Evolutionary conservation across 2,888 invertebrate genomes (phyloP), one percentile per base, ranked within the genome.

Genomic region (Molorchus minor): DNA sequence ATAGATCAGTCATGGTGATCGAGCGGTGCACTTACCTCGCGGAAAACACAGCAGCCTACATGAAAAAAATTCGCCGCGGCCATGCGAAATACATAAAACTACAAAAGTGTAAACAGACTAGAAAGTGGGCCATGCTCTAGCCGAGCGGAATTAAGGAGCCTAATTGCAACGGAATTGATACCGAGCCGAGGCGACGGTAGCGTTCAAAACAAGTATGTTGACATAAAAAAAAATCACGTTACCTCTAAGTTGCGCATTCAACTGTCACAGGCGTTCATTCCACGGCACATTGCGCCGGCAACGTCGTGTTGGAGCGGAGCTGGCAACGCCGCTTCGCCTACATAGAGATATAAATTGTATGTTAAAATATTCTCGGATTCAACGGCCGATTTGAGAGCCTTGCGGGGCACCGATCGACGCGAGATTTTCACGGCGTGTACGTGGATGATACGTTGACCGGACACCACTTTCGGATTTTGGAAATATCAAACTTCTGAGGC

Each of bases 261-360:
- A 73, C 75, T 76, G 75, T 76, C 76, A 74, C 74, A 65, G 68
- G 66, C 70, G 64, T 68, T 69, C 68, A 62, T 64, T 64, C 64
- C 68, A 61, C 59, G 65, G 66, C 70, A 69, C 72, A 69, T 70
- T 68, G 70, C 73, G 71, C 68, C 61, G 71, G 72, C 72, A 72
- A 71, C 73, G 67, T 59, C 57, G 69, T 44, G 45, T 25, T 61
- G 45, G 45, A 35, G 47, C 20, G 3, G 36, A 60, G 56, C 67
- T 69, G 76, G 70, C 76, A 76, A 76, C 76, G 64, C 40, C 68
- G 76, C 72, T 70, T 77, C 75, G 75, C 76, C 77, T 75, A 77
- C 76, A 77, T 77, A 74, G 72, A 76, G 67, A 71, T 73, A 74
- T 68, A 68, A 71, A 73, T 70, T 73, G 71, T 73, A 75, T 75